A percentile compares a stretch with the other conserved stretches of the same genome.
These are phyloP conservation scores for Euwallacea similis DNA, from an alignment of 1,140 invertebrate species.

Conservation along the genomic window DNA sequence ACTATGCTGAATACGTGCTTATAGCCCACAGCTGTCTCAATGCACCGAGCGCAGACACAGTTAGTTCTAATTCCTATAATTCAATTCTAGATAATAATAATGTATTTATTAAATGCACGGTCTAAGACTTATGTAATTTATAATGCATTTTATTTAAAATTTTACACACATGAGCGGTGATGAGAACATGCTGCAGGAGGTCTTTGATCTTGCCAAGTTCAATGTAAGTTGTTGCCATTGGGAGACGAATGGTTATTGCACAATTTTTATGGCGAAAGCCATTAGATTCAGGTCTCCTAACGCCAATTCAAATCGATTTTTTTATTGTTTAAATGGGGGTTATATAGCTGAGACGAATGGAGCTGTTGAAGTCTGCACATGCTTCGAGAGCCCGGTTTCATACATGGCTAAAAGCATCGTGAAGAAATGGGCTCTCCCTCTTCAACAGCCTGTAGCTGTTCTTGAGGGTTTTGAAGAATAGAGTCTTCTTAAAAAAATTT, in stretches of 20 bases:
- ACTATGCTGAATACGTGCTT: constrained; percentile 17
- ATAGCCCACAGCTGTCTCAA: constrained; percentile 35
- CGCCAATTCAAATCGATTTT: background rate
- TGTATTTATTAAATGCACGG: constrained; percentile 34
- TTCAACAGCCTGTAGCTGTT: too few species aligned
- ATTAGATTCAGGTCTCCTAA: constrained; percentile 22
- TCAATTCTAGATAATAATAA: constrained; percentile 35
- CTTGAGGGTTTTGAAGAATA: too few species aligned
- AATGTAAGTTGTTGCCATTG: constrained; percentile 39
- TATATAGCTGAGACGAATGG: too few species aligned
- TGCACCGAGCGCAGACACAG: constrained; percentile 29
- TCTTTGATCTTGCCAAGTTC: constrained; percentile 40
- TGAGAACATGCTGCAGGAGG: constrained; percentile 35
- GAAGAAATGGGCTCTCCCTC: too few species aligned
- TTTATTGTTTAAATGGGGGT: background rate
- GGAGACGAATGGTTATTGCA: constrained; percentile 32
- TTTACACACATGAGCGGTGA: constrained; percentile 37
- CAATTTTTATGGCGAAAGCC: constrained; percentile 18
- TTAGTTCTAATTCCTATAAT: constrained; percentile 38
- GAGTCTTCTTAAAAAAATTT: too few species aligned
- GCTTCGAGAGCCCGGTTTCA: background rate
- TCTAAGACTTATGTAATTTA: constrained; percentile 35
- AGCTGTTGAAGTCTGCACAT: background rate
- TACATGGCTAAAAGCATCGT: too few species aligned
- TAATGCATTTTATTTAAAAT: constrained; percentile 37